Evolutionary conservation across 2,797 vertebrate species (phyloP).

Genomic region (Linurgus olivaceus): DNA sequence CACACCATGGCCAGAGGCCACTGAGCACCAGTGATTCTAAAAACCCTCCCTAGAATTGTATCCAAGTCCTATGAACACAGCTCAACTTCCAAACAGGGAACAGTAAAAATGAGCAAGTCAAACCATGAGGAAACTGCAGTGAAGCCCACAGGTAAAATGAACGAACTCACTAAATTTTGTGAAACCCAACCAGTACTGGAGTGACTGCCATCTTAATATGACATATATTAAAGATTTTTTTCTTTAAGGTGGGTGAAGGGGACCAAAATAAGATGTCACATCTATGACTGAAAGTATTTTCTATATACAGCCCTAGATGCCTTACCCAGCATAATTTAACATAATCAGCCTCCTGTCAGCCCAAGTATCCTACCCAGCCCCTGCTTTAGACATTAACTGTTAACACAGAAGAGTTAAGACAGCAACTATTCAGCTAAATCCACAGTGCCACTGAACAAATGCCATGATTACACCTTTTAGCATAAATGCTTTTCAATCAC

Average conservation of each 20-base stretch:
- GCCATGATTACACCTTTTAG: neutral
- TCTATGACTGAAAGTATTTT: neutral
- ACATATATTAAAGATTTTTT: neutral
- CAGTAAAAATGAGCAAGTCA: neutral
- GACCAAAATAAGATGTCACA: neutral
- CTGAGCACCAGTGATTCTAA: neutral
- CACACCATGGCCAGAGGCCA: rapidly evolving
- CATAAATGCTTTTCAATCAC: neutral
- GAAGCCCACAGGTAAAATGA: neutral
- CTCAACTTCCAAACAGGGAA: neutral
- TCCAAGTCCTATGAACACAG: neutral
- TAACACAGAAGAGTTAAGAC: neutral
- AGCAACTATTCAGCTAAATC: neutral
- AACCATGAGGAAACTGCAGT: neutral
- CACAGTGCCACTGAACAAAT: neutral
- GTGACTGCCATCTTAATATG: neutral
- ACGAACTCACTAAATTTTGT: neutral
- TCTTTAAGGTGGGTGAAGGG: neutral
- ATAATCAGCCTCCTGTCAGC: neutral
- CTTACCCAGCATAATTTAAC: neutral
- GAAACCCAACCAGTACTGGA: neutral
- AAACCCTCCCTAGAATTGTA: neutral
- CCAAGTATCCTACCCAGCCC: neutral
- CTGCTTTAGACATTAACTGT: neutral
- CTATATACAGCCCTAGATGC: neutral